phyloP scores from a whole-genome alignment of 1,140 invertebrate species.

The Melitaea cinxia region DNA sequence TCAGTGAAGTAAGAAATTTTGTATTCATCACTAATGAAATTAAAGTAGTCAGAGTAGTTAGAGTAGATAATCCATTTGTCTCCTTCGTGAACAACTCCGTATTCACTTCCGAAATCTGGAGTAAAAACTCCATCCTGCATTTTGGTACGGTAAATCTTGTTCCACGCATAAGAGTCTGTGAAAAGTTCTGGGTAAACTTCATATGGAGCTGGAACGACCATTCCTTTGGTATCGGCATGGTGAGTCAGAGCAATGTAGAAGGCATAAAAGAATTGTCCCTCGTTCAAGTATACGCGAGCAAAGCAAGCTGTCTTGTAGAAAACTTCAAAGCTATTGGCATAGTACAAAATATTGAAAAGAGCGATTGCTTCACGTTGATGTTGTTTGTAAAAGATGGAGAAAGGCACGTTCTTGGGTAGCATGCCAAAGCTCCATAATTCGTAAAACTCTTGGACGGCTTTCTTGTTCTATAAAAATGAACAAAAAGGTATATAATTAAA shows the following conservation, averaged over 20 bases:
- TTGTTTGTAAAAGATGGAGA: conserved; percentile 81
- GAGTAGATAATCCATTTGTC: conserved; percentile 69
- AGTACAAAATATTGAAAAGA: conserved; percentile 82
- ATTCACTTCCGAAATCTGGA: conserved; percentile 51
- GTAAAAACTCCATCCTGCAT: conserved; percentile 77
- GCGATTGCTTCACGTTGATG: conserved; percentile 80
- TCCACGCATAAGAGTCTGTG: conserved; percentile 82
- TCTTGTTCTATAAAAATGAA: conserved; percentile 54
- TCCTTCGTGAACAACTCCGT: conserved; percentile 75
- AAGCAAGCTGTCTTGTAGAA: conserved; percentile 85
- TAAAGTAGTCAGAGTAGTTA: conserved; percentile 81
- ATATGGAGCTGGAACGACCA: conserved; percentile 84
- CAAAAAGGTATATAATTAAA: neutral
- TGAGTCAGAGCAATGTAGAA: conserved; percentile 83
- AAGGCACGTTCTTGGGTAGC: conserved; percentile 78
- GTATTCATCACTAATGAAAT: conserved; percentile 82
- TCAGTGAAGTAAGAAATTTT: conserved; percentile 88
- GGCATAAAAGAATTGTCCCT: conserved; percentile 83
- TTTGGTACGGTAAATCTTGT: conserved; percentile 82
- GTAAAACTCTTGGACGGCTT: conserved; percentile 82
- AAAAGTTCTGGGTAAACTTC: conserved; percentile 85
- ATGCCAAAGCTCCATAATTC: conserved; percentile 75
- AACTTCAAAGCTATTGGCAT: conserved; percentile 84
- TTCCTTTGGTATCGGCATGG: conserved; percentile 82
- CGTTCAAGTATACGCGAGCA: conserved; percentile 83